Percentiles rank a stretch among this genome's conserved stretches.
Conservation (phyloP, 2,888 invertebrate species). For the Lithophane socia region DNA sequence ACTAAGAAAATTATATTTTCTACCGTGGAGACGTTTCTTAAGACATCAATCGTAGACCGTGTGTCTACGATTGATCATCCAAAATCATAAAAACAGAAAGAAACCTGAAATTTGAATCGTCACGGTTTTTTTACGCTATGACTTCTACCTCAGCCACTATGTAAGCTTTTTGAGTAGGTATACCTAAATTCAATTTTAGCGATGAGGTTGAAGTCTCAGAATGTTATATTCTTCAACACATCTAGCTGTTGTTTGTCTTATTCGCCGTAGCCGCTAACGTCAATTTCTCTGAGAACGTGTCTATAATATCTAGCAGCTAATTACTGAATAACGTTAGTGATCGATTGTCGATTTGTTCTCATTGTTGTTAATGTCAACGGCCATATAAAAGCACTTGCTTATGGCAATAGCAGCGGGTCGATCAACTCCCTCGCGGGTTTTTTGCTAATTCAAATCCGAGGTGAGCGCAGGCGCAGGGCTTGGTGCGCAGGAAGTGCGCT, state of each 20-base stretch:
- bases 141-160: constrained; percentile 8
- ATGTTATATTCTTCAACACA: constrained; percentile 30
- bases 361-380: constrained; percentile 68
- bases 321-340: constrained; percentile 45
- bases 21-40: constrained; percentile 13
- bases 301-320: constrained; percentile 50
- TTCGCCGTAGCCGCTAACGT: constrained; percentile 6
- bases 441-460: constrained; percentile 73
- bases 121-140: constrained; percentile 47
- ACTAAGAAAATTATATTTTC: constrained; percentile 12
- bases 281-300: constrained; percentile 41
- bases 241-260: constrained; percentile 31
- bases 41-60: constrained; percentile 9
- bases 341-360: constrained; percentile 57
- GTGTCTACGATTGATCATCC: too few species aligned
- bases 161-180: constrained; percentile 3
- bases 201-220: constrained; percentile 26
- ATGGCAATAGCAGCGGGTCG: constrained; percentile 65
- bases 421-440: constrained; percentile 72
- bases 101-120: constrained; percentile 41
- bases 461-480: constrained; percentile 60
- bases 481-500: constrained; percentile 81
- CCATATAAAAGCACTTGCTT: constrained; percentile 65
- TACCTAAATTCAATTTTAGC: constrained; percentile 20
- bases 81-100: constrained; percentile 41